Evolutionary conservation across 2,113 vertebrate species (phyloP).

Genomic region (Forbesichthys agassizii): DNA sequence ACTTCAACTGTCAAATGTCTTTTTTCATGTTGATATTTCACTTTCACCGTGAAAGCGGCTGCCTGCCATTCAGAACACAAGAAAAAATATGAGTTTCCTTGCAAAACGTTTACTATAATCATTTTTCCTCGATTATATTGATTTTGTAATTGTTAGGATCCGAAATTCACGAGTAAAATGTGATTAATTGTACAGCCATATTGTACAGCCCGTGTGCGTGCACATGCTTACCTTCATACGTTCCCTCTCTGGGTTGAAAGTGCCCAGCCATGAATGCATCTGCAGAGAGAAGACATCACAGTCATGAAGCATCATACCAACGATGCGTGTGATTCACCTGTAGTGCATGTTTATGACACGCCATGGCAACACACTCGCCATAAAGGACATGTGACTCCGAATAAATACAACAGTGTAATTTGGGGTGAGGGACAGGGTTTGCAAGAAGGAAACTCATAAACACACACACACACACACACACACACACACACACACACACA

Average conservation of each 20-base stretch:
- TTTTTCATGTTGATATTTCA: too few relatives aligned
- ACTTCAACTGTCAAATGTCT: too few relatives aligned
- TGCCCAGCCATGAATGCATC: slow-evolving; percentile 78
- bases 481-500: background rate
- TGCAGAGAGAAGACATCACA: slow-evolving; percentile 53
- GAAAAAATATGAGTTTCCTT: background rate
- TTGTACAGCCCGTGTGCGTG: background rate
- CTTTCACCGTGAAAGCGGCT: too few relatives aligned
- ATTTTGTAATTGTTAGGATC: too few relatives aligned
- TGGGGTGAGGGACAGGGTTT: background rate
- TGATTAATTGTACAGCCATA: background rate
- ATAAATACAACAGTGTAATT: too few relatives aligned
- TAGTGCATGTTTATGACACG: too few relatives aligned
- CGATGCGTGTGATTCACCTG: background rate
- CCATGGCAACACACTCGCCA: too few relatives aligned
- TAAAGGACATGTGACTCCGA: too few relatives aligned
- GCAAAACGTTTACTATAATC: background rate
- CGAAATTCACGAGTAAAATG: background rate
- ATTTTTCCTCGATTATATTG: background rate
- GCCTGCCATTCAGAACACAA: too few relatives aligned
- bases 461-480: background rate
- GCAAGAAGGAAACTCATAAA: too few relatives aligned
- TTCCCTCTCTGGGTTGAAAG: slow-evolving; percentile 79
- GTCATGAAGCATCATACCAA: slow-evolving; percentile 19
- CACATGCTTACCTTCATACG: slow-evolving; percentile 67